phyloP scores from a whole-genome alignment of 2,888 invertebrate genomes.

The Lepeophtheirus nordmannii region DNA sequence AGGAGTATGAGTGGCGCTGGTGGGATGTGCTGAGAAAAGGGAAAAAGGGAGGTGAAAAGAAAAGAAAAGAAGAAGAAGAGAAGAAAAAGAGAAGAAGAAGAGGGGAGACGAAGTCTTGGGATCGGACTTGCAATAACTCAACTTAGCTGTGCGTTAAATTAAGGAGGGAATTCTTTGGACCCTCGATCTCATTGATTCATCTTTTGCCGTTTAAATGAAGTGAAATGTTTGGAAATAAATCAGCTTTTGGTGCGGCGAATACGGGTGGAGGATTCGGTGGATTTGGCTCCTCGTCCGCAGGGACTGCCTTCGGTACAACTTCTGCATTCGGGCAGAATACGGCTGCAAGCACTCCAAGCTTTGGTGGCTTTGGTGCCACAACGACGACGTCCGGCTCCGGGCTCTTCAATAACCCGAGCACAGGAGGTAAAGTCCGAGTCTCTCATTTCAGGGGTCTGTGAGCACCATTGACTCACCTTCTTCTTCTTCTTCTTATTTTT shows the following conservation, averaged over 20 bases:
- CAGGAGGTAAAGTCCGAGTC: background rate
- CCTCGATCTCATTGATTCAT: too few relatives aligned
- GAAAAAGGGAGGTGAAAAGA: too few relatives aligned
- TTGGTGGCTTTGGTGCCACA: constrained; percentile 26
- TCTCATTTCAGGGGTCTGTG: too few relatives aligned
- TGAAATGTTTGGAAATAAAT: constrained; percentile 25
- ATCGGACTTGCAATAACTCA: too few relatives aligned
- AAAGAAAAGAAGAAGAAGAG: too few relatives aligned
- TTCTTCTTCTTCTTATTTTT: background rate
- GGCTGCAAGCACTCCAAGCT: constrained; percentile 1
- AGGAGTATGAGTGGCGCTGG: too few relatives aligned
- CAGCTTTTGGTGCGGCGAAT: constrained; percentile 29
- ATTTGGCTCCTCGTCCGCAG: constrained; percentile 23
- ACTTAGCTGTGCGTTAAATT: too few relatives aligned
- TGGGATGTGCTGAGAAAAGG: too few relatives aligned
- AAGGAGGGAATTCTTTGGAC: too few relatives aligned
- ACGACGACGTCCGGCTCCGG: constrained; percentile 26
- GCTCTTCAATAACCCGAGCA: constrained; percentile 26
- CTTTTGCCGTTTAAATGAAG: too few relatives aligned
- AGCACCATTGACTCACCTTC: background rate
- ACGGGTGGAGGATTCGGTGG: constrained; percentile 29
- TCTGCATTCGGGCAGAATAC: constrained; percentile 17
- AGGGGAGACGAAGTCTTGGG: too few relatives aligned
- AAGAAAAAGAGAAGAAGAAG: too few relatives aligned
- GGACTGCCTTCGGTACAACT: constrained; percentile 28